Evolutionary conservation across 35 echinoderm and acorn worm genomes (phyloP), one percentile per base, ranked within the genome.

Genomic region (Heliocidaris erythrogramma): DNA sequence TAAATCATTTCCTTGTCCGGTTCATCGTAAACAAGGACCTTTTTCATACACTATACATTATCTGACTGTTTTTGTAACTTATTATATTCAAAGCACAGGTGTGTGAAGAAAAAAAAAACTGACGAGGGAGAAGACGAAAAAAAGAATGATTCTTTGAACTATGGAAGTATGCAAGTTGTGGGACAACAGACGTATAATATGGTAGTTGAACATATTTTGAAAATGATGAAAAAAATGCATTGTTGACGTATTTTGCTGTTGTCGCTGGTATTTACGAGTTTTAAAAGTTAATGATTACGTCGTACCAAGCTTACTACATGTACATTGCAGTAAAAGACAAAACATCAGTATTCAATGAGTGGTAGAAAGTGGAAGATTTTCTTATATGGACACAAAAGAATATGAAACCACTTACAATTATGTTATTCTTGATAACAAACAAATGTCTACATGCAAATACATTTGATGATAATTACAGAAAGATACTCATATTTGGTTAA

Each of bases 171-270:
- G 91, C 91, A 92, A 92, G 91, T 59, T 65, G 90, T 95, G 94
- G 94, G 94, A 95, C 94, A 92, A 95, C 94, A 95, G 94, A 95
- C 60, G 30, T 95, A 60, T 91, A 50, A 61, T 88, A 65, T 90
- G 94, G 49, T 95, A 95, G 88, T 94, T 95, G 30, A 65, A 48
- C 30, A 91, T 31, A 42, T 59, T 91, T 92, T 90, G 30, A 91
- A 91, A 61, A 71, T 52, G 85, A 95, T 59, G 86, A 91, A 49
- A 50, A 90, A 49, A 59, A 91, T 78, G 94, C 94, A 85, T 95
- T 95, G 35, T 92, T 59, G 49, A 95, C 59, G 29, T 95, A 95
- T 88, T 92, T 88, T 95, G 94, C 94, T 95, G 85, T 95, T 95
- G 94, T 90, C 90, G 94, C 90, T 95, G 86, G 94, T 91, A 59